Base-by-base conservation (phyloP, 2,888 invertebrate genomes). In the Ethmia dodecea region DNA sequence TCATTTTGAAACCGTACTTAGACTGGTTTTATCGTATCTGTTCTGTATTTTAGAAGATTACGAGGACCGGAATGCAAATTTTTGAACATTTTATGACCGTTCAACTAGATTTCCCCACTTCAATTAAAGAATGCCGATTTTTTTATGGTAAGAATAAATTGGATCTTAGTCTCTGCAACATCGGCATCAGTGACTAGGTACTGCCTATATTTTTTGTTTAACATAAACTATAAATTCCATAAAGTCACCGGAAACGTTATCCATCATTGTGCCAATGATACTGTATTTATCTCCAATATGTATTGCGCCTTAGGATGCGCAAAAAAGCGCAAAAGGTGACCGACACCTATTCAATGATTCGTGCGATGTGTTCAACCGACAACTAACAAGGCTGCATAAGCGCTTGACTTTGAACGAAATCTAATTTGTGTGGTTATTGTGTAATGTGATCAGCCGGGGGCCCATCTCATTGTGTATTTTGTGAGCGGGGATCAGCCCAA, bases 391-490 rank as follows among this genome's bases (percentile, higher is more conserved):
- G 65, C 54, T 69, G 67, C 67, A 79, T 77, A 65, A 78, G 70
- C 71, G 80, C 73, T 81, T 83, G 83, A 86, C 86, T 86, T 79
- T 77, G 70, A 76, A 72, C 75, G 74, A 79, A 84, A 86, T 86
- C 83, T 84, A 84, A 86, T 84, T 84, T 84, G 79, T 78, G 72
- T 62, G 72, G 78, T 83, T 80, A 83, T 84, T 84, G 83, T 86
- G 81, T 79, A 80, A 83, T 71, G 70, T 59, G 79, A 80, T 73
- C 72, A 54, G 61, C 58, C 57, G 51, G 65, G 60, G 56, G 49
- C 53, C 54, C 60, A 61, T 64, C 62, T 65, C 65, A 71, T 75
- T 72, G 60, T 65, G 52, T 49, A 45, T 52, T 57, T 60, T 69
- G 66, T 65, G 64, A 58, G 62, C 56, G 55, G 52, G 66, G 65